Evolutionary conservation across 2,888 invertebrate genomes (phyloP), one percentile per base, ranked within the genome.

Genomic region (Spialia ferax): DNA sequence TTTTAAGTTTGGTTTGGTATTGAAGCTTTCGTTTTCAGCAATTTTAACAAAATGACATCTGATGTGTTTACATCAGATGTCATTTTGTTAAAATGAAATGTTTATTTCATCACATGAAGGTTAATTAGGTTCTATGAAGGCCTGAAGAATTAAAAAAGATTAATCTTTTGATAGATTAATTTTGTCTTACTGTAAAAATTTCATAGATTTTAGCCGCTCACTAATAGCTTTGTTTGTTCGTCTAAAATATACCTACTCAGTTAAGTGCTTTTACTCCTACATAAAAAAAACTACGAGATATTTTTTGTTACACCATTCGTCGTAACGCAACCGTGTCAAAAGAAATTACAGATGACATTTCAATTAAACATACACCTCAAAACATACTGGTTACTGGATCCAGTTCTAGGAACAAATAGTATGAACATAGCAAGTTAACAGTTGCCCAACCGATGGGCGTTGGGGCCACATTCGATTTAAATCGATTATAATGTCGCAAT

Each of bases 391-490:
- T 67, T 61, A 67, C 61, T 26, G 54, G 48, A 48, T 67, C 55
- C 32, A 55, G 61, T 67, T 67, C 55, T 35, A 48, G 55, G 38
- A 61, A 29, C 55, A 61, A 61, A 61, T 61, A 61, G 54, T 61
- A 45, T 7, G 20, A 66, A 66, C 29, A 60, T 26, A 52, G 13
- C 60, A n/a, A 38, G 32, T 1, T 32, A 29, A 35, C 5, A 35
- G 55, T 67, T 67, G 38, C 67, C 48, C 54, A 61, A 66, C 29
- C 38, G 42, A 55, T 32, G 22, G 20, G 15, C 23, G 59, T 50
- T 22, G 66, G 54, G 54, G 60, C 59, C 55, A 66, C 66, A 54
- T 66, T 60, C 54, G 32, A 45, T 61, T 61, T 66, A 55, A 61
- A 61, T 61, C 54, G 60, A 67, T 61, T 54, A 61, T 55, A 45